A percentile compares a stretch with the other conserved stretches of the same genome.
Evolutionary conservation across 2,888 invertebrate species (phyloP).

Genomic region (Petrophora chlorosata): DNA sequence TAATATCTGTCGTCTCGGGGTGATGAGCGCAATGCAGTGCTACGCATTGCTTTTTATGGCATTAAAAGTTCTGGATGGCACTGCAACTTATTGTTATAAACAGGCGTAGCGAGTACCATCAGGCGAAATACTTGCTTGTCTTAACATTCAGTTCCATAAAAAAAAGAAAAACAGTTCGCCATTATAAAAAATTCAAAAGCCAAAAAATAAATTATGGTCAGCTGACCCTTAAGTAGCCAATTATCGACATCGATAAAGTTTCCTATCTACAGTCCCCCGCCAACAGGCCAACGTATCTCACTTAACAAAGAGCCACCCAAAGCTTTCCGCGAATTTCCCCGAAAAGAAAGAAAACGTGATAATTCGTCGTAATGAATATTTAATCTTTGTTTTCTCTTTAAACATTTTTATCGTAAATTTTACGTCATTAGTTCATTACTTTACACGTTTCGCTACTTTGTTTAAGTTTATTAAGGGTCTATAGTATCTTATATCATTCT

Average conservation of each 20-base stretch:
- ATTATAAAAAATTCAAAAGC: too few relatives aligned
- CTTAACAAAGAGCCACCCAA: constrained; percentile 46
- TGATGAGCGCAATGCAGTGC: too few relatives aligned
- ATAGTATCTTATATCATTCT: constrained; percentile 27
- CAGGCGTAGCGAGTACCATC: too few relatives aligned
- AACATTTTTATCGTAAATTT: constrained; percentile 62
- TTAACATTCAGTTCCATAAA: too few relatives aligned
- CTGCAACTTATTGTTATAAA: too few relatives aligned
- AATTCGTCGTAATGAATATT: constrained; percentile 76
- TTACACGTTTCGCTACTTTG: constrained; percentile 64
- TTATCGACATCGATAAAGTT: constrained; percentile 48
- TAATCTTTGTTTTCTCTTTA: constrained; percentile 68
- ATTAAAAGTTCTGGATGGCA: too few relatives aligned
- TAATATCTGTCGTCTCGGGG: too few relatives aligned
- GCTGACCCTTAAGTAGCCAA: too few relatives aligned
- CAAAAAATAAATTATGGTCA: too few relatives aligned
- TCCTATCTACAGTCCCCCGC: constrained; percentile 9
- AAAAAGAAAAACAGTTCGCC: too few relatives aligned
- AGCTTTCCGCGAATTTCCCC: constrained; percentile 49
- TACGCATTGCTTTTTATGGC: too few relatives aligned
- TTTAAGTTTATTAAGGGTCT: constrained; percentile 37
- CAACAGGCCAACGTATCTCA: constrained; percentile 34
- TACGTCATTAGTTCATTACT: constrained; percentile 67
- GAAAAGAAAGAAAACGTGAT: constrained; percentile 61
- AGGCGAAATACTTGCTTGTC: too few relatives aligned